Evolutionary conservation across 2,888 invertebrate species (phyloP).

Genomic region (Drosophila ustulata): DNA sequence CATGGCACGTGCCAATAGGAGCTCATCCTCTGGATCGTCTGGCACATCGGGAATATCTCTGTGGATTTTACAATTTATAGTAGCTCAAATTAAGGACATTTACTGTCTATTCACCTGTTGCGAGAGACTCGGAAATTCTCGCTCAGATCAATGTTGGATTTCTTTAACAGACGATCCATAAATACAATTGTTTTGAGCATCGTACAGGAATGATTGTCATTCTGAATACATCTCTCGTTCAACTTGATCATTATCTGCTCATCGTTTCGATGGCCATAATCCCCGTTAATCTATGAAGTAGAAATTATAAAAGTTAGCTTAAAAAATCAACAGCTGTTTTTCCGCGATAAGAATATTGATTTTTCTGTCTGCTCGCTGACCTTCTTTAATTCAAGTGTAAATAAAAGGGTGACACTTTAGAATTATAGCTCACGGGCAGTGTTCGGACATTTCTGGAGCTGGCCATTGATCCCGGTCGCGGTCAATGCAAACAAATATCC

Average conservation of each 20-base stretch:
- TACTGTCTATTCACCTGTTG: conserved; percentile 86
- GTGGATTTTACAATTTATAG: neutral
- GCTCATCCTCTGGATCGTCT: conserved; percentile 87
- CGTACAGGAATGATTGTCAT: conserved; percentile 92
- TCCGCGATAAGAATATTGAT: conserved; percentile 21
- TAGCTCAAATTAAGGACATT: neutral
- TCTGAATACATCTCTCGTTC: conserved; percentile 91
- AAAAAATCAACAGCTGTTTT: conserved; percentile 9
- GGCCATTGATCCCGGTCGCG: conserved; percentile 14
- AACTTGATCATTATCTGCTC: conserved; percentile 91
- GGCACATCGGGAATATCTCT: conserved; percentile 80
- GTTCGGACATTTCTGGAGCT: conserved; percentile 21
- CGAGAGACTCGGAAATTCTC: conserved; percentile 92
- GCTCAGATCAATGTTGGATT: conserved; percentile 91
- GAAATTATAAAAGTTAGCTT: neutral
- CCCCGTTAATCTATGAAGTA: conserved; percentile 84
- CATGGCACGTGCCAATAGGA: conserved; percentile 85
- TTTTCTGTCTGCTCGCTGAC: conserved; percentile 3
- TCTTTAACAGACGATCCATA: conserved; percentile 92
- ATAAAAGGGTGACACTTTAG: conserved; percentile 28
- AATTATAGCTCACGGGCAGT: conserved; percentile 6
- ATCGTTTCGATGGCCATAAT: conserved; percentile 86
- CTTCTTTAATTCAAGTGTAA: conserved; percentile 11
- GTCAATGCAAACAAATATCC: conserved; percentile 32
- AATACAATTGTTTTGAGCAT: conserved; percentile 93